Conservation (phyloP, 2,113 vertebrate species). For the Marcusenius ussheri region DNA sequence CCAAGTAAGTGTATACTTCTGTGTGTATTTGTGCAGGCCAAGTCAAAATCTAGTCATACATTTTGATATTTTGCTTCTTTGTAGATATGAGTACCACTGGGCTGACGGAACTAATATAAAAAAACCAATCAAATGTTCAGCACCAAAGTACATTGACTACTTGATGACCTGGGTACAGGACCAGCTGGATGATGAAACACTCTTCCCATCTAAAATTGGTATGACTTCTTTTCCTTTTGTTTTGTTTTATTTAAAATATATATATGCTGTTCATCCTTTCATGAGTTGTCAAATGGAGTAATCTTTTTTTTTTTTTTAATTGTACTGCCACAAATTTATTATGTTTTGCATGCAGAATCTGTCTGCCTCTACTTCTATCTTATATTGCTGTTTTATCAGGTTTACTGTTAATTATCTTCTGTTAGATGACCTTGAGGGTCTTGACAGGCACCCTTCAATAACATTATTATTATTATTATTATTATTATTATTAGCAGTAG, state of each 20-base stretch:
- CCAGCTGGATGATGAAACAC: conserved; percentile 90
- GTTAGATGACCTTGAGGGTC: neutral
- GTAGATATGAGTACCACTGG: conserved; percentile 93
- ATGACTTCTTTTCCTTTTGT: conserved; percentile 16
- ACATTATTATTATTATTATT: neutral
- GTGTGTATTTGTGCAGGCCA: neutral
- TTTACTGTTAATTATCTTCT: neutral
- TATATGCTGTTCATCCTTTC: neutral
- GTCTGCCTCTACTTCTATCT: neutral
- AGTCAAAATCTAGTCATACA: neutral
- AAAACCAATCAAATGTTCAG: conserved; percentile 92
- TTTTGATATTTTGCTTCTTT: neutral
- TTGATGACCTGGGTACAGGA: conserved; percentile 98
- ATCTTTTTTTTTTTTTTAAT: neutral
- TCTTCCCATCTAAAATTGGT: conserved; percentile 94
- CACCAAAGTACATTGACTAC: conserved; percentile 92
- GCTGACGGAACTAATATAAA: conserved; percentile 95
- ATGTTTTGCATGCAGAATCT: neutral
- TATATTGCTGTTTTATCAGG: neutral
- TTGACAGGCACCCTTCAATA: neutral
- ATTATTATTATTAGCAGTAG: neutral
- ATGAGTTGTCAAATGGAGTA: neutral
- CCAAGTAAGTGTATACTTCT: conserved; percentile 62
- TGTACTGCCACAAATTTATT: neutral
- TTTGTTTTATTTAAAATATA: neutral